Evolutionary conservation across 2,888 invertebrate species (phyloP), one percentile per base, ranked within the genome.

Genomic region (Rhorus exstirpatorius): DNA sequence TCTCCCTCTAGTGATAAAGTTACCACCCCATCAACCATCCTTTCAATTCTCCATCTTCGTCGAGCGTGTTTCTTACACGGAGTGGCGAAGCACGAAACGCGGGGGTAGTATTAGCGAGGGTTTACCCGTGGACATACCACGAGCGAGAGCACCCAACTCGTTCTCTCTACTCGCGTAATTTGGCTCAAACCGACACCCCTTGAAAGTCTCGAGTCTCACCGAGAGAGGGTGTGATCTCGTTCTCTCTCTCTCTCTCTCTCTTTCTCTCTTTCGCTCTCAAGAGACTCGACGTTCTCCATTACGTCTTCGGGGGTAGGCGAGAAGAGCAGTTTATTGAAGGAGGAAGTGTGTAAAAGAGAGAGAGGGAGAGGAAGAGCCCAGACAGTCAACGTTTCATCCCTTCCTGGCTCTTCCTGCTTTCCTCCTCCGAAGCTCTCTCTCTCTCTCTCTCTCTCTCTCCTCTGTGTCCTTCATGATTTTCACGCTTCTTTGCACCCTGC

Each of bases 131-230:
- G 35, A 55, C 44, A 31, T 35, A 46, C 61, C 53, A 31, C 8
- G 12, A 60, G 26, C 14, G 35, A n/a, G 68, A 75, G 67, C 51
- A 61, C 51, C 79, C 46, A 61, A 60, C 74, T 61, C 51, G n/a
- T 26, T 71, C 60, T n/a, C 46, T 31, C n/a, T 21, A 19, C 67
- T 35, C 60, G 68, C 74, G 79, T 79, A 79, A 79, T 79, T 74
- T 74, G 70, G 63, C 61, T 80, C 75, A 65, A 74, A 74, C 79
- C 67, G 75, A 80, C 80, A 75, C 80, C 70, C 75, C 75, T 76
- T 53, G 80, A 79, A 72, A 76, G 75, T 80, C 70, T 75, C 68
- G 70, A 70, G 41, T 31, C 70, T 70, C 70, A 26, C 10, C 70
- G 17, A 44, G 53, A 24, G 53, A 53, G 68, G 35, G 31, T 26